A percentile compares a stretch with the other conserved stretches of the same genome.
These are phyloP conservation scores for Plagiodera versicolora DNA, from an alignment of 2,888 invertebrate species.

Conservation along the genomic window DNA sequence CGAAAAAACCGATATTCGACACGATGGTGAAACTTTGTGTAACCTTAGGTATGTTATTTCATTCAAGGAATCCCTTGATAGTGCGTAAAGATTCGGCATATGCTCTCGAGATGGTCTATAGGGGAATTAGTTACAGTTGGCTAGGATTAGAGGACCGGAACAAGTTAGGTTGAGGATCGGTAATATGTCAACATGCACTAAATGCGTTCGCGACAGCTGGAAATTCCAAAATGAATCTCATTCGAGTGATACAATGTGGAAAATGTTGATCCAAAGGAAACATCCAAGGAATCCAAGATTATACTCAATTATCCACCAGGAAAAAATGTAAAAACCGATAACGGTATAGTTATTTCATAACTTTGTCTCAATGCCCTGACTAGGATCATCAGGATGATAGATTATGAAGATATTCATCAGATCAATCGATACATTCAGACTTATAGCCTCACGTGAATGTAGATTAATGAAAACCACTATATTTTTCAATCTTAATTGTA, in stretches of 20 bases:
- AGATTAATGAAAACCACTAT: too few relatives aligned
- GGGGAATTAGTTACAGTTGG: conserved; percentile 27
- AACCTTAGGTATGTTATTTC: conserved; percentile 30
- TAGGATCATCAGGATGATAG: too few relatives aligned
- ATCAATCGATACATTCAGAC: too few relatives aligned
- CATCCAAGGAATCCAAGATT: too few relatives aligned
- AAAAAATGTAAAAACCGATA: too few relatives aligned
- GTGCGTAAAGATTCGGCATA: conserved; percentile 14
- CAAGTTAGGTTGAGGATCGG: neutral
- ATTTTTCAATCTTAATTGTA: too few relatives aligned
- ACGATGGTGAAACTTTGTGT: conserved; percentile 31
- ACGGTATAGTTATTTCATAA: too few relatives aligned
- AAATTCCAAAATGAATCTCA: neutral
- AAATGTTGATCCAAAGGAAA: too few relatives aligned
- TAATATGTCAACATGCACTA: neutral
- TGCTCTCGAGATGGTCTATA: conserved; percentile 20
- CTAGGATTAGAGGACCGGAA: conserved; percentile 16
- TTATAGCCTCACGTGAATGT: too few relatives aligned
- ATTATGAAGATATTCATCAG: too few relatives aligned
- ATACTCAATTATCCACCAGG: too few relatives aligned
- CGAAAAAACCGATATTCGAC: conserved; percentile 35
- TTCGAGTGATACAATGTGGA: neutral
- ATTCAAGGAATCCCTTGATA: conserved; percentile 18
- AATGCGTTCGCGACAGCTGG: neutral
- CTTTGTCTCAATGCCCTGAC: too few relatives aligned